These are phyloP conservation scores for Macaria notata DNA, from an alignment of 2,888 invertebrate genomes.

Conservation along the genomic window DNA sequence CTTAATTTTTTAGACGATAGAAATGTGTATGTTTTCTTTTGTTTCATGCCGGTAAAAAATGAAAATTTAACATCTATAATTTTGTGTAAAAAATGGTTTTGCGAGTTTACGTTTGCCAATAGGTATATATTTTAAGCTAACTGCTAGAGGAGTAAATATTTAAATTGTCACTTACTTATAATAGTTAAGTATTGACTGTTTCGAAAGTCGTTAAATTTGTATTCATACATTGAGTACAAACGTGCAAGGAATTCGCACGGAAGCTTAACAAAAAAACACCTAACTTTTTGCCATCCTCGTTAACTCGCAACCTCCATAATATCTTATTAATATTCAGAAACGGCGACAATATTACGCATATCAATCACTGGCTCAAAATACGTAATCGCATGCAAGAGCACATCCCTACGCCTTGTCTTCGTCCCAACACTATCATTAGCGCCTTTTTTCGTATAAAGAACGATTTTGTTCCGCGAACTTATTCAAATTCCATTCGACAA, in stretches of 20 bases:
- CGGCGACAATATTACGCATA: constrained; percentile 72
- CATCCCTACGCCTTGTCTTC: constrained; percentile 68
- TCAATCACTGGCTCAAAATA: constrained; percentile 78
- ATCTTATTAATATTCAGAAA: constrained; percentile 72
- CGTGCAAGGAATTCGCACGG: constrained; percentile 63
- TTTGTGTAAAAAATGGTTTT: no score
- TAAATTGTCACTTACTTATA: no score
- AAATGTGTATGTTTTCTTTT: not conserved
- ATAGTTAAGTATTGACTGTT: no score
- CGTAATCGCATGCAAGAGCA: constrained; percentile 73
- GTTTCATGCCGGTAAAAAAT: no score
- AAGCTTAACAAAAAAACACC: constrained; percentile 42
- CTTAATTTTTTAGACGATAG: not conserved
- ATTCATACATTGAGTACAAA: not conserved
- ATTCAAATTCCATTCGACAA: constrained; percentile 70
- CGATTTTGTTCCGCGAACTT: constrained; percentile 35
- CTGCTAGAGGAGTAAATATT: no score
- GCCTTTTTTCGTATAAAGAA: constrained; percentile 51
- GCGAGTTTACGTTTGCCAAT: no score
- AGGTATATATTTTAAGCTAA: no score
- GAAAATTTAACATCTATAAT: no score
- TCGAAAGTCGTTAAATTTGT: no score
- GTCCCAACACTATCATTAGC: constrained; percentile 70
- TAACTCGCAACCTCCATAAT: constrained; percentile 63
- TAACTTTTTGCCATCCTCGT: constrained; percentile 45